Evolutionary conservation across 2,113 vertebrate genomes (phyloP).

Genomic region (Tetrax tetrax): DNA sequence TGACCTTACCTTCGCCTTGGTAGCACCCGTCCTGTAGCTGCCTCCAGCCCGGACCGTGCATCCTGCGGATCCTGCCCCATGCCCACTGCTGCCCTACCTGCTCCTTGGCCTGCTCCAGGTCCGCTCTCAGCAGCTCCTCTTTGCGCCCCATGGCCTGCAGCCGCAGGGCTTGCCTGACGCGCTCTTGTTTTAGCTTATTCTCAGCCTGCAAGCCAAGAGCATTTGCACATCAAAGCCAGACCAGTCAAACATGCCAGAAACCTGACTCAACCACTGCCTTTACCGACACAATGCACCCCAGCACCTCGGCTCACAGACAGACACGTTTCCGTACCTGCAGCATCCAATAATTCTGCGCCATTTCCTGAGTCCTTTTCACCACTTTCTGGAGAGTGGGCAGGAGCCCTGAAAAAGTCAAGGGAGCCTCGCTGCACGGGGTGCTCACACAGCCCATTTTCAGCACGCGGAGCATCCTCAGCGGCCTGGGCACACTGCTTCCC

Average conservation of each 20-base stretch:
- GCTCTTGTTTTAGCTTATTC: constrained; percentile 65
- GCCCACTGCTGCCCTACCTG: constrained; percentile 57
- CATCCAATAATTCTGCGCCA: not conserved
- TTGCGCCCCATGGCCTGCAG: constrained; percentile 72
- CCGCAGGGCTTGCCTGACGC: constrained; percentile 68
- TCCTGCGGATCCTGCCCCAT: not conserved
- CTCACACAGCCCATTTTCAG: no score
- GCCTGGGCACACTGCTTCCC: accelerated
- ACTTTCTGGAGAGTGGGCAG: constrained; percentile 42
- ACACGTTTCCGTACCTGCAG: constrained; percentile 65
- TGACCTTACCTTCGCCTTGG: not conserved
- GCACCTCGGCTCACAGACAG: accelerated
- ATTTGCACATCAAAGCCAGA: no score
- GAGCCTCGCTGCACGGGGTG: no score
- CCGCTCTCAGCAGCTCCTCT: constrained; percentile 61
- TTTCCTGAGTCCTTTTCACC: constrained; percentile 42
- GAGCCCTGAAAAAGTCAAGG: constrained; percentile 60
- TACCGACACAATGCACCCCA: no score
- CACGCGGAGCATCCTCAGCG: not conserved
- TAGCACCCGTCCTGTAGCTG: not conserved
- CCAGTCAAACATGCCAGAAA: no score
- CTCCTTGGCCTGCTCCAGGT: constrained; percentile 46
- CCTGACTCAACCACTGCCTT: not conserved
- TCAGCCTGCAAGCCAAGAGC: constrained; percentile 76
- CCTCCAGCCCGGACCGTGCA: accelerated